phyloP scores from a whole-genome alignment of 2,888 invertebrate species.

The Notodonta dromedarius region DNA sequence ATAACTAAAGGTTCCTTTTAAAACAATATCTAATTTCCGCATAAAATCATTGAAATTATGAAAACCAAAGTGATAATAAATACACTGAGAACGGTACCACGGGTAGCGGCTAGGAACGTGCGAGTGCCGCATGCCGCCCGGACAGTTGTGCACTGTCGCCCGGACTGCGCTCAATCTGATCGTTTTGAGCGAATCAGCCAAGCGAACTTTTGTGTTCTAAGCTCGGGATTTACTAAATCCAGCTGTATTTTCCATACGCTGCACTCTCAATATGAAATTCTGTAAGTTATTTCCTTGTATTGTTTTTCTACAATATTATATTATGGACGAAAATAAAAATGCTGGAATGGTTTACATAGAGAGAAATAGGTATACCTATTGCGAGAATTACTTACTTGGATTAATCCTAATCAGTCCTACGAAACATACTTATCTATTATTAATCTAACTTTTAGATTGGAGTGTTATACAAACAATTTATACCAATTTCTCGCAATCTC shows the following conservation, averaged over 20 bases:
- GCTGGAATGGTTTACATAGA: neutral
- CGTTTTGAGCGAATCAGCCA: constrained; percentile 57
- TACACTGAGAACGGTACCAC: neutral
- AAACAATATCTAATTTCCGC: no score
- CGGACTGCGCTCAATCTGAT: constrained; percentile 51
- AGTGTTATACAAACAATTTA: no score
- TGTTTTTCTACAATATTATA: constrained; percentile 22
- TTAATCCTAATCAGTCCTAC: no score
- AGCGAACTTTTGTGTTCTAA: constrained; percentile 63
- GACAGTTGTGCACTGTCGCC: constrained; percentile 48
- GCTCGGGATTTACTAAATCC: constrained; percentile 59
- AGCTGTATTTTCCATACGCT: constrained; percentile 39
- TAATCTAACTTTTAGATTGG: no score
- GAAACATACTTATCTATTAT: no score
- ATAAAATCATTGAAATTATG: no score
- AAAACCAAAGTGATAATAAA: no score
- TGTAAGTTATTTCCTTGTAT: constrained; percentile 33
- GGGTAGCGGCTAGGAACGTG: neutral
- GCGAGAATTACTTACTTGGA: no score
- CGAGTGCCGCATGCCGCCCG: constrained; percentile 3
- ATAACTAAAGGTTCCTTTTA: no score
- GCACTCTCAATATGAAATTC: constrained; percentile 43
- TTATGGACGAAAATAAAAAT: neutral
- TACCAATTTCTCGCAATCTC: no score
- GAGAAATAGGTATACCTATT: neutral